A percentile compares a stretch with the other conserved stretches of the same genome.
Conservation (phyloP, 2,797 vertebrate genomes). For the Labeo calbasu region DNA sequence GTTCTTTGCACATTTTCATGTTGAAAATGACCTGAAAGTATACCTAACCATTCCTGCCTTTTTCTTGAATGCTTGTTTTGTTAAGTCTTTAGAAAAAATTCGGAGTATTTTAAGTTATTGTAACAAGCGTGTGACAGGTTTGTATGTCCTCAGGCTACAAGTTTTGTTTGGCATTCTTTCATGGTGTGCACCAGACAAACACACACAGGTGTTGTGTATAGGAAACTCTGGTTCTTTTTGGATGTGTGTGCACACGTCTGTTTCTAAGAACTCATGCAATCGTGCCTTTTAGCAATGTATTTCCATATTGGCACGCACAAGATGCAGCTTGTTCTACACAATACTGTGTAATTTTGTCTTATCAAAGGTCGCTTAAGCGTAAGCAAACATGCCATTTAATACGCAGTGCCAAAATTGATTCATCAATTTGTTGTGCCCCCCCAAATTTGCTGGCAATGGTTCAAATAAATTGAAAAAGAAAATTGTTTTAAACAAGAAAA, state of each 20-base stretch:
- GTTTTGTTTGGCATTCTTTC: neutral
- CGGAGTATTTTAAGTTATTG: neutral
- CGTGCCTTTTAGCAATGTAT: slow-evolving; percentile 13
- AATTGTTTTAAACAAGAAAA: slow-evolving; percentile 14
- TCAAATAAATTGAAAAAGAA: neutral
- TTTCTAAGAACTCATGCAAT: neutral
- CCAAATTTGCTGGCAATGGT: slow-evolving; percentile 2
- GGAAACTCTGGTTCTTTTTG: slow-evolving; percentile 2
- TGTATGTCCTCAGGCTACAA: slow-evolving; percentile 14
- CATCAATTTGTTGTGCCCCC: slow-evolving; percentile 34
- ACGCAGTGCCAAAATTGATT: slow-evolving; percentile 41
- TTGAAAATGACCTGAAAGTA: neutral
- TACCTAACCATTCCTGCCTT: slow-evolving; percentile 21
- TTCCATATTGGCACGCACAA: neutral
- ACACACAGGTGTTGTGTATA: neutral
- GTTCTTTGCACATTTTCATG: slow-evolving; percentile 6
- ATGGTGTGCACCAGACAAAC: neutral
- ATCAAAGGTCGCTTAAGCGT: neutral
- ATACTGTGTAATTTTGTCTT: neutral
- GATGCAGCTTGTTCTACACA: neutral
- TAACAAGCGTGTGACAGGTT: neutral
- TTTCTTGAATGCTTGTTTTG: slow-evolving; percentile 34
- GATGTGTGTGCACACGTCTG: slow-evolving; percentile 23
- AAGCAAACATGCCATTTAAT: slow-evolving; percentile 25
- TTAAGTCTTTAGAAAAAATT: slow-evolving; percentile 8